Evolutionary conservation across 2,797 vertebrate genomes (phyloP).

Genomic region (Ciconia nigra): DNA sequence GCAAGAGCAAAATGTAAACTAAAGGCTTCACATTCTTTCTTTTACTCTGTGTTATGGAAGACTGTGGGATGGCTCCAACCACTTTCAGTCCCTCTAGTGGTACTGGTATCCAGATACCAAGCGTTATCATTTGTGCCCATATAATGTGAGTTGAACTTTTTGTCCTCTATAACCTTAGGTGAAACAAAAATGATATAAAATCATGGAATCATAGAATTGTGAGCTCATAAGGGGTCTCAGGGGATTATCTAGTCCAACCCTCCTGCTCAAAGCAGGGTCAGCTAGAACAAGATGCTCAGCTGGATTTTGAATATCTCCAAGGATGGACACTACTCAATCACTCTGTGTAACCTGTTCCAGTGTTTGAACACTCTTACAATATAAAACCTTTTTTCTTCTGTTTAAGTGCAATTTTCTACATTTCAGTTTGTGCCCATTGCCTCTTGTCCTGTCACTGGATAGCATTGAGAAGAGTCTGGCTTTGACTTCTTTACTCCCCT

Average conservation of each 20-base stretch:
- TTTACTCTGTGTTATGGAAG: background rate
- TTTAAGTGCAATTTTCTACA: background rate
- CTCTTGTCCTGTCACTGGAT: background rate
- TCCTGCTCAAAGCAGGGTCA: background rate
- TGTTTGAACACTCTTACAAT: background rate
- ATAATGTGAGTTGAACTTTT: background rate
- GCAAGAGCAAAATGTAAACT: background rate
- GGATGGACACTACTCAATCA: background rate
- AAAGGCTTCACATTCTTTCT: background rate
- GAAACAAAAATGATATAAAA: background rate
- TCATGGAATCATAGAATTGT: background rate
- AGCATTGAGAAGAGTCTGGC: background rate
- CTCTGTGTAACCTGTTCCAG: background rate
- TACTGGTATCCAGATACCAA: background rate
- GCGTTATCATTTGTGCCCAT: background rate
- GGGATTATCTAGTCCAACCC: background rate
- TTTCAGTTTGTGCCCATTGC: background rate
- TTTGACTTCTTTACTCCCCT: background rate
- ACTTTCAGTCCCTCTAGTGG: background rate
- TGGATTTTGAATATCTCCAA: background rate
- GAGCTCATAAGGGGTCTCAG: background rate
- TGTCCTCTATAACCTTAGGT: background rate
- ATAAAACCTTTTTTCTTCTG: background rate
- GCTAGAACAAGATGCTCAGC: background rate
- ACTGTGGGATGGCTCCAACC: background rate